Evolutionary conservation across 2,797 vertebrate species (phyloP).

Genomic region (Hippocampus kuda): DNA sequence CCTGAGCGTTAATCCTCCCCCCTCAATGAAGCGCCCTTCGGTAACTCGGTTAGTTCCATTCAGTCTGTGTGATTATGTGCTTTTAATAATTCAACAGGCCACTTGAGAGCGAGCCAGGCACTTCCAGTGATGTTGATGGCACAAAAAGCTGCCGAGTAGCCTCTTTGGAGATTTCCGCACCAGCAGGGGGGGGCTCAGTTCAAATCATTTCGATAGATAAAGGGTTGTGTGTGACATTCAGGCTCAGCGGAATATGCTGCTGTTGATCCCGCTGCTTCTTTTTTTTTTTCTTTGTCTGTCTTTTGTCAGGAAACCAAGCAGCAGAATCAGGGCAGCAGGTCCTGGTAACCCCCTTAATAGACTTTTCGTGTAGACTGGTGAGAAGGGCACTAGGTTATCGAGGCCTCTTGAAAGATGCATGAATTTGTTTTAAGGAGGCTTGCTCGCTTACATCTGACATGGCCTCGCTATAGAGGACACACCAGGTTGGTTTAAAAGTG

Average conservation of each 20-base stretch:
- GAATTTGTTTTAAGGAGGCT: slow-evolving; percentile 17
- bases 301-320: slow-evolving; percentile 17
- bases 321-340: background rate
- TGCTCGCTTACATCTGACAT: slow-evolving; percentile 1
- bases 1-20: background rate
- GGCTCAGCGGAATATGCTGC: slow-evolving; percentile 2
- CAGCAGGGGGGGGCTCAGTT: slow-evolving; percentile 17
- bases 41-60: slow-evolving; percentile 6
- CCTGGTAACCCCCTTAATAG: slow-evolving; percentile 3
- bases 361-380: slow-evolving; percentile 20
- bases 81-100: slow-evolving; percentile 7
- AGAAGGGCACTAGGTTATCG: slow-evolving; percentile 13
- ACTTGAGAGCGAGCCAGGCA: background rate
- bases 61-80: background rate
- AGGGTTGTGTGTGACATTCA: slow-evolving; percentile 14
- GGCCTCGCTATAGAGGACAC: slow-evolving; percentile 10
- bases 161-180: slow-evolving; percentile 13
- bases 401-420: slow-evolving; percentile 14
- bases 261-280: background rate
- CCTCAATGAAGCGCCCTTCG: background rate
- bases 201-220: slow-evolving; percentile 11
- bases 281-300: background rate
- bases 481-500: slow-evolving; percentile 14
- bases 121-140: slow-evolving; percentile 21
- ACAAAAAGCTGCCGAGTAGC: slow-evolving; percentile 17